phyloP scores from a whole-genome alignment of 2,113 vertebrate species.

The Peromyscus californicus region DNA sequence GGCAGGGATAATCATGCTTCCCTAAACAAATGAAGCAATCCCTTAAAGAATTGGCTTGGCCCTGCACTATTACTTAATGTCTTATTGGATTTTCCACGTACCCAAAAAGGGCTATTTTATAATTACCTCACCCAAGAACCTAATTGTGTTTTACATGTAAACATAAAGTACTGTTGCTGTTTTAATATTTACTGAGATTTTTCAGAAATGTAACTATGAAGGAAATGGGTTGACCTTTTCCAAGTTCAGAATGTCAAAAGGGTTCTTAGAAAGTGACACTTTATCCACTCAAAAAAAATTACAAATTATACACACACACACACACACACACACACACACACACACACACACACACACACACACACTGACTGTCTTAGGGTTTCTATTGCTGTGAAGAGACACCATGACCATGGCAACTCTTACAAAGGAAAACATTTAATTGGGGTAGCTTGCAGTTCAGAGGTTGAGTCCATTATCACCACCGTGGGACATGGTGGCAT shows the following conservation, averaged over 20 bases:
- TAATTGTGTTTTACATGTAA: slow-evolving; percentile 35
- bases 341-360: not conserved
- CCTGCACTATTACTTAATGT: not conserved
- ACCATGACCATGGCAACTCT: not conserved
- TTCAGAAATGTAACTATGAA: not conserved
- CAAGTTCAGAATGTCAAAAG: not conserved
- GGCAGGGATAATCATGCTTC: not conserved
- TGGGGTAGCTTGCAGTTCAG: not conserved
- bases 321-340: not conserved
- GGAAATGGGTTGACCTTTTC: slow-evolving; percentile 25
- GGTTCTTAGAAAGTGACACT: not conserved
- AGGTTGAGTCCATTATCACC: not conserved
- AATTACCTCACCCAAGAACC: not conserved
- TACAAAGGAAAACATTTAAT: not conserved
- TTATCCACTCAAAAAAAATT: not conserved
- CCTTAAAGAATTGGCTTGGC: not conserved
- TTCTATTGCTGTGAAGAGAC: not conserved
- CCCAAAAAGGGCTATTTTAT: slow-evolving; percentile 39
- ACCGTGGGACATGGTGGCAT: not conserved
- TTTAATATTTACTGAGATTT: slow-evolving; percentile 21
- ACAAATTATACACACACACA: not conserved
- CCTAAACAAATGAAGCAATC: not conserved
- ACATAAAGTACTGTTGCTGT: not conserved
- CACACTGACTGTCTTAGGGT: not conserved
- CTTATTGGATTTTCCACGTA: not conserved